Percentiles rank a stretch among this genome's conserved stretches.
Conservation (phyloP, 2,888 invertebrate species). For the Tinea trinotella region DNA sequence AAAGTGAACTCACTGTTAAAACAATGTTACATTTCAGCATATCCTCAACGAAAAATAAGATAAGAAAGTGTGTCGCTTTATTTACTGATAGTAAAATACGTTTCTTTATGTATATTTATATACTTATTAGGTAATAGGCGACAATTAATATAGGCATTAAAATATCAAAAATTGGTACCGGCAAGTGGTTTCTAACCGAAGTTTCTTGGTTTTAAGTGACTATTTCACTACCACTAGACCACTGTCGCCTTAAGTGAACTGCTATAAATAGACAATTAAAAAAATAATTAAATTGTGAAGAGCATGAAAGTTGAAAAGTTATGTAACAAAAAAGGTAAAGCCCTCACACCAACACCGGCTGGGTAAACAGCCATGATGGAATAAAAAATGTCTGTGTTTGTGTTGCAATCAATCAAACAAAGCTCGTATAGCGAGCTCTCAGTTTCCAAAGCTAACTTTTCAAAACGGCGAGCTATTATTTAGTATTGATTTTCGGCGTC, state of each 20-base stretch:
- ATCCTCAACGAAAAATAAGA: not conserved
- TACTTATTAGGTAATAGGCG: too few relatives aligned
- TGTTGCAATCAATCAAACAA: conserved; percentile 67
- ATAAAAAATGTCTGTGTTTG: conserved; percentile 56
- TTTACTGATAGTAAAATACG: too few relatives aligned
- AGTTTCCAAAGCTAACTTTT: conserved; percentile 54
- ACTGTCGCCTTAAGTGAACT: too few relatives aligned
- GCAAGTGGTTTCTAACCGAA: too few relatives aligned
- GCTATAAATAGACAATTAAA: too few relatives aligned
- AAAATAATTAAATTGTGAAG: not conserved
- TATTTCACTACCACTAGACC: too few relatives aligned
- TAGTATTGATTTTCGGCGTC: conserved; percentile 55
- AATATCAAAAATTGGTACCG: too few relatives aligned
- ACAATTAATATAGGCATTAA: too few relatives aligned
- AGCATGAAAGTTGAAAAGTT: conserved; percentile 20
- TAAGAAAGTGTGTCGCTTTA: conserved; percentile 9
- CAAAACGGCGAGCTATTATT: conserved; percentile 49
- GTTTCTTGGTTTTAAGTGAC: too few relatives aligned
- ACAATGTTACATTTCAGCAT: conserved; percentile 8
- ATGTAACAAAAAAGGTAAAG: conserved; percentile 36
- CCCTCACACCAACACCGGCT: conserved; percentile 24
- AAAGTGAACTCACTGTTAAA: conserved; percentile 49
- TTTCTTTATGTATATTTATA: too few relatives aligned
- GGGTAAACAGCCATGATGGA: conserved; percentile 48
- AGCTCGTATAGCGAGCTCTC: conserved; percentile 39